Percentiles rank a stretch among this genome's conserved stretches.
These are phyloP conservation scores for Cyprinella venusta DNA, from an alignment of 2,797 vertebrate genomes.

Conservation along the genomic window DNA sequence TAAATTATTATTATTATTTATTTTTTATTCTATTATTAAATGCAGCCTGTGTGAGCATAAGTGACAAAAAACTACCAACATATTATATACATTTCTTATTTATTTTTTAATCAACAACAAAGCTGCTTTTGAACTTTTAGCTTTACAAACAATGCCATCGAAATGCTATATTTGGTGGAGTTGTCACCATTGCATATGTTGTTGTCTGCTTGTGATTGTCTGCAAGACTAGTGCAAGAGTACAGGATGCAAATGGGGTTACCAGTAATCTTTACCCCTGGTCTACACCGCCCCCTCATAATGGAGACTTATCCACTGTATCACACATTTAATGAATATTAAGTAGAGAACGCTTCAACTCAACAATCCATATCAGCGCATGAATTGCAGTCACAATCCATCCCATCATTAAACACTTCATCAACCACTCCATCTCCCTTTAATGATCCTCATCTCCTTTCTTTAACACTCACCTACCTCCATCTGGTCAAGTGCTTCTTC, in stretches of 20 bases:
- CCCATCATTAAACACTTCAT: conserved; percentile 56
- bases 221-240: not conserved
- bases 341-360: conserved; percentile 64
- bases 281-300: not conserved
- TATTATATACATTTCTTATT: no score
- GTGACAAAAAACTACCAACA: not conserved
- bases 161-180: not conserved
- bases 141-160: not conserved
- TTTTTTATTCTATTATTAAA: no score
- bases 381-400: conserved; percentile 48
- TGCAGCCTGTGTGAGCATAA: no score
- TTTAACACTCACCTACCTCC: not conserved
- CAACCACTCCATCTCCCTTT: conserved; percentile 42
- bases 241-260: not conserved
- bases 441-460: conserved; percentile 18
- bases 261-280: not conserved
- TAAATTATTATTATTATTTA: no score
- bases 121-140: not conserved
- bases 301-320: conserved; percentile 7
- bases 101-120: not conserved
- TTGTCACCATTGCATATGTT: not conserved
- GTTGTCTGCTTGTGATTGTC: not conserved
- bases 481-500: conserved; percentile 13
- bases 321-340: conserved; percentile 48
- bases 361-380: conserved; percentile 59